Evolutionary conservation across 2,888 invertebrate species (phyloP), one percentile per base, ranked within the genome.

Genomic region (Julus scandinavius): DNA sequence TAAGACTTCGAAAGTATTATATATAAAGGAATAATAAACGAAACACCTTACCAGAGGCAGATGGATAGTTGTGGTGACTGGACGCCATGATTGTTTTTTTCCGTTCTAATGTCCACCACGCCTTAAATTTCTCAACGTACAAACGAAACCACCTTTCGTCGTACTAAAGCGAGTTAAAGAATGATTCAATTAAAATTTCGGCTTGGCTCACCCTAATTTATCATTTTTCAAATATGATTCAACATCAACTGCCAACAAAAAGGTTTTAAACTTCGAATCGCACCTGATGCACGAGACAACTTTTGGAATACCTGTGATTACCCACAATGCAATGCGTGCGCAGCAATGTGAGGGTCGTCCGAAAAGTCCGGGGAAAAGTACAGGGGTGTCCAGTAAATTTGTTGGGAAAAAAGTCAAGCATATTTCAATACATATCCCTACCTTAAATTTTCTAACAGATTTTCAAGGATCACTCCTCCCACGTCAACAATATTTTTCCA

Each of bases 41-140:
- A 84, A 72, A 29, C 72, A 72, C 40, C 41, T 87, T 80, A 87
- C 87, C 87, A 1, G 87, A 72, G 40, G 87, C 63, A 45, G 87
- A 72, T 1, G 87, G 87, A 72, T 87, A 87, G 63, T 87, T 80
- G 63, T 72, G 87, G 29, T 72, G 40, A 54, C 63, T 20, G 17
- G 72, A 72, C 72, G 87, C 87, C 87, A 87, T 87, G 40, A 40
- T 87, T 45, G 63, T n/a, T 45, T 87, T 58, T 80, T 50, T 58
- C 15, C 29, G 72, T 72, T 29, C 72, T 29, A 72, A 72, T 7
- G 29, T 72, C n/a, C n/a, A n/a, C 72, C 72, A 72, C 72, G 11
- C 72, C 72, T 29, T 9, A 2, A 29, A 29, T 45, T 45, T 45
- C 41, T 45, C 41, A 45, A 45, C 41, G 41, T 45, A 29, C 20